A percentile compares a stretch with the other conserved stretches of the same genome.
Evolutionary conservation across 2,888 invertebrate genomes (phyloP).

Genomic region (Drosophila formosana): DNA sequence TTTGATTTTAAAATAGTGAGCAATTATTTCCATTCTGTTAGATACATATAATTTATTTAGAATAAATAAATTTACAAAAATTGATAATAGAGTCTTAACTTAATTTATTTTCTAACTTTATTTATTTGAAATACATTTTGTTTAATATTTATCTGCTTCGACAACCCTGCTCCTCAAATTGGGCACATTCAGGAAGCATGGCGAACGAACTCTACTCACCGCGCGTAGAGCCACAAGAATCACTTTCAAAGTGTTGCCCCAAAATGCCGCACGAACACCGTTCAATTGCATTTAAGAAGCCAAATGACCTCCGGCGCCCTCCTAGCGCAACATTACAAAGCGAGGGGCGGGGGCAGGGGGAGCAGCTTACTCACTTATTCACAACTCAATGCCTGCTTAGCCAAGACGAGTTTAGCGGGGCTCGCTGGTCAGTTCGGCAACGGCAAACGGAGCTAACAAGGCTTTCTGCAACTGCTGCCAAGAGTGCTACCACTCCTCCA

Average conservation of each 20-base stretch:
- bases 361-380: constrained; percentile 43
- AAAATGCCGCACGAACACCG: constrained; percentile 75
- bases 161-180: constrained; percentile 46
- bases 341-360: background rate
- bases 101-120: background rate
- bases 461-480: constrained; percentile 76
- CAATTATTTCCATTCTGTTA: no score
- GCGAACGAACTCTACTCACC: constrained; percentile 21
- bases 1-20: no score
- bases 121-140: background rate
- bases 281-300: constrained; percentile 81
- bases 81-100: background rate
- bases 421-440: constrained; percentile 20
- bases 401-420: constrained; percentile 24
- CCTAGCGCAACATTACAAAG: constrained; percentile 15
- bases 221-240: constrained; percentile 47
- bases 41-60: no score
- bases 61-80: no score
- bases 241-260: constrained; percentile 78
- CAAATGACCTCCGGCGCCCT: constrained; percentile 77
- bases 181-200: constrained; percentile 44
- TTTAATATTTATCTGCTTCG: constrained; percentile 7
- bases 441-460: constrained; percentile 62
- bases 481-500: constrained; percentile 3
- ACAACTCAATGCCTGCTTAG: constrained; percentile 78